Base-by-base conservation (phyloP, 2,113 vertebrate genomes). In the Hippotragus niger region DNA sequence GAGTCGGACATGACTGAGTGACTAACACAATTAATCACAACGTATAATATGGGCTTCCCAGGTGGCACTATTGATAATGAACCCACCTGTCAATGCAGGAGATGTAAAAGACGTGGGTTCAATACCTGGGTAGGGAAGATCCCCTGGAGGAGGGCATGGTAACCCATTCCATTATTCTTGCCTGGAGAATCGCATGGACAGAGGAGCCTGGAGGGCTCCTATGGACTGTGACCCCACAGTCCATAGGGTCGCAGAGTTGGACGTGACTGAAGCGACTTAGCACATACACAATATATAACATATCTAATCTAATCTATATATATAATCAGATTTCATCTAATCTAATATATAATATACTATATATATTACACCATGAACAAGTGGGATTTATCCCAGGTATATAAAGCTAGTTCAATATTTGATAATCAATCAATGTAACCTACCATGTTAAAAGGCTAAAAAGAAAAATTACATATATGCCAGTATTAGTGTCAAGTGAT, bases 341-440 rank as follows among this genome's bases (percentile, higher is more conserved):
- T 80, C 15, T 80, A 31, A 81, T 33, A 19, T 50, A 33, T 81
- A 82, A 40, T 43, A 74, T 25, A 74, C 71, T 52, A 52, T n/a
- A 80, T 80, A 80, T 19, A 50, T 53, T 81, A 83, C 7, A 88
- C 10, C 53, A 84, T 64, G 50, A 78, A 31, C 36, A 83, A 83
- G 62, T 76, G 19, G 89, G 9, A 7, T 53, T 62, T 78, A 76
- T 82, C 43, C 58, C 15, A 80, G n/a, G 33, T 71, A 74, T 71
- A 83, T 40, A 83, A 76, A 91, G 33, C 33, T 84, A 64, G 64
- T 57, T 96, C 76, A 92, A n/a, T 82, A 92, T 86, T 87, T 95
- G 58, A 92, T 92, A 90, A 90, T 88, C 45, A 87, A 17, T 62
- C 45, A 64, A 11, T 91, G 21, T 74, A 86, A 60, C 7, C 19